A percentile compares a stretch with the other conserved stretches of the same genome.
Conservation (phyloP, 2,113 vertebrate species). For the Gymnobelideus leadbeateri region DNA sequence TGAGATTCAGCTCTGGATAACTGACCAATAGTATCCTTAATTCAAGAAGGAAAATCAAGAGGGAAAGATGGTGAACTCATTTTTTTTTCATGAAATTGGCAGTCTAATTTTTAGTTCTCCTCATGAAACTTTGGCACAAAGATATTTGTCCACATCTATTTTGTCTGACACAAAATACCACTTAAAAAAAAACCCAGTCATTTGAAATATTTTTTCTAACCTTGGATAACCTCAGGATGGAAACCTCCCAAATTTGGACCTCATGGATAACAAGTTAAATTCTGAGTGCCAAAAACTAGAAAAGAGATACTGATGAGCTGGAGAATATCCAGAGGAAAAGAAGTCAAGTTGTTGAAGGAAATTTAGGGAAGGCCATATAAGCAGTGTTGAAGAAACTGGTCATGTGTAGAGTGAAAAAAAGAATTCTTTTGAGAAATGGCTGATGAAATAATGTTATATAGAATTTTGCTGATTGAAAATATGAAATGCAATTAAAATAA, state of each 20-base stretch:
- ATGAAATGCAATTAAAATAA: neutral
- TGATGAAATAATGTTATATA: neutral
- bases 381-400: neutral
- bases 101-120: neutral
- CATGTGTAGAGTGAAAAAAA: neutral
- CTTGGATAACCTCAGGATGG: neutral
- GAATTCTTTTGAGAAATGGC: neutral
- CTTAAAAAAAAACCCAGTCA: neutral
- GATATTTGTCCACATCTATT: neutral
- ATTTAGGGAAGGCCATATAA: neutral
- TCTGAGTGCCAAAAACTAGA: neutral
- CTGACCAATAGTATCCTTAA: neutral
- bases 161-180: neutral
- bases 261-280: neutral
- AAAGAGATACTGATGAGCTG: neutral
- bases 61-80: neutral
- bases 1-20: neutral
- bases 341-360: neutral
- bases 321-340: neutral
- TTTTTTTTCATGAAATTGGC: neutral
- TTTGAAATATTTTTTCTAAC: neutral
- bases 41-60: neutral
- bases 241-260: neutral
- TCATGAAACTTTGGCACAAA: constrained; percentile 10
- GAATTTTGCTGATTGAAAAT: neutral